Evolutionary conservation across 2,797 vertebrate genomes (phyloP).

Genomic region (Pogonophryne albipinna): DNA sequence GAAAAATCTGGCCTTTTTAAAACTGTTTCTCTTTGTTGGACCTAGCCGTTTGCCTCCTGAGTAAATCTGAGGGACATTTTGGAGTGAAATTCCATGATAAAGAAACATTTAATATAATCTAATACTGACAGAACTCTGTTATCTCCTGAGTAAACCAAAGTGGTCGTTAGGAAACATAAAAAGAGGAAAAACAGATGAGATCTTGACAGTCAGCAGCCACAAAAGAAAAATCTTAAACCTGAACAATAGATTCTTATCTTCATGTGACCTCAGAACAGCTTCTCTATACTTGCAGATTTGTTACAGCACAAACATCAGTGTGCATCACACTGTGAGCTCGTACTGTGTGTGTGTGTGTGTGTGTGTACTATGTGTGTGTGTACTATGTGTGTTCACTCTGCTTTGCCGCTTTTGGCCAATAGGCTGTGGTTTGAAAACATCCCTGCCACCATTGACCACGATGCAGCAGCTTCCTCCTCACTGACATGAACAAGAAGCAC

Average conservation of each 20-base stretch:
- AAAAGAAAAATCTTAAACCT: neutral
- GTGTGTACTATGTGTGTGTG: neutral
- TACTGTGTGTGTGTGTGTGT: neutral
- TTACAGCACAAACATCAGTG: conserved; percentile 24
- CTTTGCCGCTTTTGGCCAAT: conserved; percentile 40
- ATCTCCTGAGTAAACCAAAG: conserved; percentile 45
- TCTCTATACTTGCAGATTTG: neutral
- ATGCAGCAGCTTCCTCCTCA: conserved; percentile 15
- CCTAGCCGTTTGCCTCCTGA: conserved; percentile 59
- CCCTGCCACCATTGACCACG: conserved; percentile 48
- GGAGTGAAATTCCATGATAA: conserved; percentile 28
- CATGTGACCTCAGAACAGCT: conserved; percentile 13
- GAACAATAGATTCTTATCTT: neutral
- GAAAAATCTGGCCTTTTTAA: conserved; percentile 1
- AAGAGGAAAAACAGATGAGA: conserved; percentile 39
- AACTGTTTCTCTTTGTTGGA: conserved; percentile 32
- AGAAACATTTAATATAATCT: conserved; percentile 7
- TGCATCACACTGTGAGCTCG: conserved; percentile 28
- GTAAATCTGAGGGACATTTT: conserved; percentile 50
- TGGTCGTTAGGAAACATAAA: conserved; percentile 30
- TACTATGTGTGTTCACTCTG: conserved; percentile 14
- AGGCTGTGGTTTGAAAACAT: conserved; percentile 40
- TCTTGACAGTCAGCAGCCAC: neutral
- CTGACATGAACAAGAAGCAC: conserved; percentile 9
- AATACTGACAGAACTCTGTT: conserved; percentile 15